Evolutionary conservation across 2,113 vertebrate species (phyloP), one percentile per base, ranked within the genome.

Genomic region (Macroglossus sobrinus): DNA sequence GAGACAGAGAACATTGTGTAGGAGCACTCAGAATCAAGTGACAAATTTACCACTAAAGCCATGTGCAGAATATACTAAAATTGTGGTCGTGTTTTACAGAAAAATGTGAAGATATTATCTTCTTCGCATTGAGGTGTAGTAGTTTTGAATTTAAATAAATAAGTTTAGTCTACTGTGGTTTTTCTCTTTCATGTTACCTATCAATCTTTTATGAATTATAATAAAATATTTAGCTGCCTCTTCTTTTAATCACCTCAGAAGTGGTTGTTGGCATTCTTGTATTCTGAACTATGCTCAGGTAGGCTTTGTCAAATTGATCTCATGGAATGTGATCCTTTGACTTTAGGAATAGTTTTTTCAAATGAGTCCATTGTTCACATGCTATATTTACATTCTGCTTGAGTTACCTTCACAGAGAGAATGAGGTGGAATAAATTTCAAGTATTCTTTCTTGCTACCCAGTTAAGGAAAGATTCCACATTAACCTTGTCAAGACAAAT

Each of bases 141-240:
- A 63, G 26, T 30, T 96, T 91, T 95, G 50, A 75, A 80, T 93
- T 97, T 75, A 92, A 95, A 66, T 71, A 91, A 78, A 21, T 21
- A 63, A 38, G 76, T 71, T 81, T 91, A 79, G 33, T 79, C 53
- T 89, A 30, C 33, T 74, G 4, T 76, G 12, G 12, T 86, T 59
- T 91, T 95, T 95, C 22, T 61, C 43, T 80, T 79, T 43, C 64
- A 35, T 80, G 64, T 72, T 68, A 69, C 84, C 63, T 82, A 24
- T 66, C 47, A 85, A 38, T 96, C 68, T 72, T 72, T 69, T 78
- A 80, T 84, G 16, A 15, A 78, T 96, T 84, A 50, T 53, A 89
- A 40, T 78, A 33, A 43, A 50, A 85, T 95, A 63, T 50, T 93
- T 92, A 66, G 53, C n/a, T 80, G 4, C 11, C 19, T 9, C 3